Percentiles rank a stretch among this genome's conserved stretches.
Evolutionary conservation across 2,113 vertebrate genomes (phyloP).

Genomic region (Callionymus lyra): DNA sequence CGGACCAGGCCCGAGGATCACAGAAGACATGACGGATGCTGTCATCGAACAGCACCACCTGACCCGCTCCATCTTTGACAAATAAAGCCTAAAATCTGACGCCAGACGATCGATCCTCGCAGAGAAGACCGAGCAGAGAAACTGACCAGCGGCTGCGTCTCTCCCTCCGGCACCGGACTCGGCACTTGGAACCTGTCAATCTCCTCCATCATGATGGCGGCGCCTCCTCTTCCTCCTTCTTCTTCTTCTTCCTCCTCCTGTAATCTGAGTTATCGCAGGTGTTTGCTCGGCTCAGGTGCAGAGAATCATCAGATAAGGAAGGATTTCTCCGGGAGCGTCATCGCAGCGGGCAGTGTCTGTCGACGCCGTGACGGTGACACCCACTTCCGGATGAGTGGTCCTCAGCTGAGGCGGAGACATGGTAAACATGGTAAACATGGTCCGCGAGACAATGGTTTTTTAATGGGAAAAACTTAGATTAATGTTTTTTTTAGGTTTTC

Average conservation of each 20-base stretch:
- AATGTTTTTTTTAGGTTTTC: not conserved
- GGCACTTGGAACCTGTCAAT: slow-evolving; percentile 94
- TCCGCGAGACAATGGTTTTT: too few relatives aligned
- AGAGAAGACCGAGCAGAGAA: too few relatives aligned
- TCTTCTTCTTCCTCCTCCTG: slow-evolving; percentile 16
- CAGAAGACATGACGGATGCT: too few relatives aligned
- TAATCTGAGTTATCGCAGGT: too few relatives aligned
- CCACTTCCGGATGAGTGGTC: slow-evolving; percentile 60
- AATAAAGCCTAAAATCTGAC: too few relatives aligned
- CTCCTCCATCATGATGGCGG: slow-evolving; percentile 91
- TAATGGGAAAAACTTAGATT: not conserved
- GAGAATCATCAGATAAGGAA: slow-evolving; percentile 22
- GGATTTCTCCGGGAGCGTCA: slow-evolving; percentile 46
- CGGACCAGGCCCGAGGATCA: too few relatives aligned
- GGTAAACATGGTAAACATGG: too few relatives aligned
- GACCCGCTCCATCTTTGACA: too few relatives aligned
- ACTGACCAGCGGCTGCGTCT: slow-evolving; percentile 92
- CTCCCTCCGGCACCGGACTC: slow-evolving; percentile 71
- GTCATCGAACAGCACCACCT: too few relatives aligned
- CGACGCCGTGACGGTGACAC: slow-evolving; percentile 49
- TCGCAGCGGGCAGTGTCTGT: slow-evolving; percentile 58
- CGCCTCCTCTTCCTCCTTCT: slow-evolving; percentile 20
- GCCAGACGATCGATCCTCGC: too few relatives aligned
- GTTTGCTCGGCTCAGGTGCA: slow-evolving; percentile 9
- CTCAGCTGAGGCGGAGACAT: slow-evolving; percentile 10